Evolutionary conservation across 1,140 invertebrate species (phyloP).

Genomic region (Euborellia annulipes): DNA sequence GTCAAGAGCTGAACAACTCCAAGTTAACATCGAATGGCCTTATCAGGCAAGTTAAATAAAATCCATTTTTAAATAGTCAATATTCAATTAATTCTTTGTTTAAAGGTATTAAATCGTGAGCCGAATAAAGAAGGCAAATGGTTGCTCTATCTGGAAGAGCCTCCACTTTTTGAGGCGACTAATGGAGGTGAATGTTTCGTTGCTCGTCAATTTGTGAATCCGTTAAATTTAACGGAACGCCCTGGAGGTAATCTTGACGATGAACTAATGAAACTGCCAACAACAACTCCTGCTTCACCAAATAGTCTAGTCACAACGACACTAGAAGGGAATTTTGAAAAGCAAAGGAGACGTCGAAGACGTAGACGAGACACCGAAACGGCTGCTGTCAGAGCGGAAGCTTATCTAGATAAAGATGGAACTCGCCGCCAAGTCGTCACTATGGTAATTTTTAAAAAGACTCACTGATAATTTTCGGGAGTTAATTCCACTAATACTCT

Average conservation of each 20-base stretch:
- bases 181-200: slow-evolving; percentile 44
- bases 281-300: slow-evolving; percentile 27
- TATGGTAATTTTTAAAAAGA: slow-evolving; percentile 37
- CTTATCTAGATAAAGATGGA: slow-evolving; percentile 49
- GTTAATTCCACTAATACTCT: too few relatives aligned
- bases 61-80: slow-evolving; percentile 19
- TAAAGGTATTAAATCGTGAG: too few relatives aligned
- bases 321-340: neutral
- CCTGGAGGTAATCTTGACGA: slow-evolving; percentile 17
- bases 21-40: slow-evolving; percentile 78
- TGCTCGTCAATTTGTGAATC: slow-evolving; percentile 43
- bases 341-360: slow-evolving; percentile 17
- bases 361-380: slow-evolving; percentile 51
- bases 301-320: slow-evolving; percentile 12
- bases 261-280: too few relatives aligned
- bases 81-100: too few relatives aligned
- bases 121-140: slow-evolving; percentile 54
- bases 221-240: slow-evolving; percentile 41
- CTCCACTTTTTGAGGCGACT: slow-evolving; percentile 48
- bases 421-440: slow-evolving; percentile 54
- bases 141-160: slow-evolving; percentile 73
- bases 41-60: slow-evolving; percentile 65
- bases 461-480: too few relatives aligned
- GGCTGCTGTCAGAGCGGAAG: slow-evolving; percentile 53
- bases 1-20: slow-evolving; percentile 59